Percentiles rank a stretch among this genome's conserved stretches.
Conservation (phyloP, 2,888 invertebrate species). For the Ophion obscuratus region DNA sequence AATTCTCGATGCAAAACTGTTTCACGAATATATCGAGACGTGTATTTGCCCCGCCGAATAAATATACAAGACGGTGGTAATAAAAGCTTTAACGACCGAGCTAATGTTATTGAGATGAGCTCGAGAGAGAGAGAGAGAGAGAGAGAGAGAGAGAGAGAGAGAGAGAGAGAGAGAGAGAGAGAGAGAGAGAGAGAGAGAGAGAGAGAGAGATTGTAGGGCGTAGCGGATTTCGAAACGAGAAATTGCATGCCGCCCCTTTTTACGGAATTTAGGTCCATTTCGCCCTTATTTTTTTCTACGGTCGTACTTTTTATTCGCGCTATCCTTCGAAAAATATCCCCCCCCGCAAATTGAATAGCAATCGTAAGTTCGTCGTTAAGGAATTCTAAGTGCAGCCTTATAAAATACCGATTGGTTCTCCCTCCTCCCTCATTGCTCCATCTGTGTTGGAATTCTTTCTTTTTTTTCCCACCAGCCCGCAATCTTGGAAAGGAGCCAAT, state of each 20-base stretch:
- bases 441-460: constrained; percentile 48
- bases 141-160: constrained; percentile 47
- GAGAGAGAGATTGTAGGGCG: constrained; percentile 70
- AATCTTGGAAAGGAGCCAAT: constrained; percentile 54
- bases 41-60: constrained; percentile 65
- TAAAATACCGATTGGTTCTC: constrained; percentile 71
- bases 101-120: constrained; percentile 82
- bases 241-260: constrained; percentile 77
- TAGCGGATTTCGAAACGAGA: constrained; percentile 75
- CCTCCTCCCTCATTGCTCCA: constrained; percentile 31
- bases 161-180: constrained; percentile 45
- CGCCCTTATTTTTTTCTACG: constrained; percentile 54
- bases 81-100: constrained; percentile 80
- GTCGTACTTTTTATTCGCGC: constrained; percentile 50
- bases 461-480: constrained; percentile 42
- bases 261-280: constrained; percentile 73
- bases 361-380: constrained; percentile 70
- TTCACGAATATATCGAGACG: constrained; percentile 16
- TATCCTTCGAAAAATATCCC: constrained; percentile 54
- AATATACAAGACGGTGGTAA: constrained; percentile 73
- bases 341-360: constrained; percentile 75
- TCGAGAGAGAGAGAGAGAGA: constrained; percentile 33
- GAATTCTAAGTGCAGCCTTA: constrained; percentile 75
- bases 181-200: constrained; percentile 41
- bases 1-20: constrained; percentile 33